Evolutionary conservation across 1,140 invertebrate species (phyloP).

Genomic region (Drosophila tropicalis): DNA sequence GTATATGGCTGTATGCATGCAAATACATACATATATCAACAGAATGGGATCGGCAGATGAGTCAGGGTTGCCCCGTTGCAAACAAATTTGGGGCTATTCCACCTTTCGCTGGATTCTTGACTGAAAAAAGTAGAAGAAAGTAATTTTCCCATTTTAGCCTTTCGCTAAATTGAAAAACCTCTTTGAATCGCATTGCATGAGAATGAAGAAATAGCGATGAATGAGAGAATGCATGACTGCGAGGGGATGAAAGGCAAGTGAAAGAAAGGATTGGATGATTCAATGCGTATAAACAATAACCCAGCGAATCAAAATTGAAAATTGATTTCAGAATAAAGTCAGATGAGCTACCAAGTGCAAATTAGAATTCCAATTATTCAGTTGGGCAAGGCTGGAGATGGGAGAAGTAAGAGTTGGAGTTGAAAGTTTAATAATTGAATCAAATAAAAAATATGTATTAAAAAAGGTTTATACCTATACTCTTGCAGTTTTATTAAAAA

Average conservation of each 20-base stretch:
- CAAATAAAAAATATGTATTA: too few species aligned
- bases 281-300: constrained; percentile 49
- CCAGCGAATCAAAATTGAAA: constrained; percentile 17
- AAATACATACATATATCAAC: constrained; percentile 38
- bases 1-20: neutral
- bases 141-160: constrained; percentile 67
- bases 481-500: too few species aligned
- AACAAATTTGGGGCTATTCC: constrained; percentile 13
- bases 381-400: constrained; percentile 14
- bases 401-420: too few species aligned
- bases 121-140: constrained; percentile 65
- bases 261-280: constrained; percentile 30
- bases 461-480: too few species aligned
- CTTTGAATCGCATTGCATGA: constrained; percentile 39
- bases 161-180: constrained; percentile 65
- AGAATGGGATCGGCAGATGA: constrained; percentile 50
- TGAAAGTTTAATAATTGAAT: too few species aligned
- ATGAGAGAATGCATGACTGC: too few species aligned
- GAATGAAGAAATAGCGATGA: neutral
- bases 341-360: constrained; percentile 29
- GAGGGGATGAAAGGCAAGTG: neutral
- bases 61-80: constrained; percentile 5
- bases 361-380: constrained; percentile 2
- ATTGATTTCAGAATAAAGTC: constrained; percentile 17
- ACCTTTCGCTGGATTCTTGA: neutral